These are phyloP conservation scores for Phalacrocorax brasilianus DNA, from an alignment of 2,113 vertebrate species.

Conservation along the genomic window DNA sequence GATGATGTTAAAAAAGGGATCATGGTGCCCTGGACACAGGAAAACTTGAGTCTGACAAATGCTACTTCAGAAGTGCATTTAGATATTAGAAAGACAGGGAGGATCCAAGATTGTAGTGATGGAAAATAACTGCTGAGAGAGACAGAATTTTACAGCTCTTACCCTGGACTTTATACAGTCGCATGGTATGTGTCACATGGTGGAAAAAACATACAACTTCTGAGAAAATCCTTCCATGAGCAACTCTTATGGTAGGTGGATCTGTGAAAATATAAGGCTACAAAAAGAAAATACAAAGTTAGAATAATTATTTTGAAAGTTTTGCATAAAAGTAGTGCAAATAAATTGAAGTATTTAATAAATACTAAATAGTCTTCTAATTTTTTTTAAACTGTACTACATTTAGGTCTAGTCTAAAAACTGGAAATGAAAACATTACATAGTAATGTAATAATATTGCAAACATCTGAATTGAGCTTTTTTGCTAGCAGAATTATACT, in stretches of 20 bases:
- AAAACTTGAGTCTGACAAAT: not conserved
- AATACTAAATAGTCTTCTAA: not conserved
- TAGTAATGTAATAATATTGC: not conserved
- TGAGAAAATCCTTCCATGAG: constrained; percentile 84
- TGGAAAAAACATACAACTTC: constrained; percentile 85
- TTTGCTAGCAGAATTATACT: not conserved
- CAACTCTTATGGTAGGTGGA: constrained; percentile 80
- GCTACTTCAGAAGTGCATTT: not conserved
- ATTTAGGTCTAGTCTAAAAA: not conserved
- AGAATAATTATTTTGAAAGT: not conserved
- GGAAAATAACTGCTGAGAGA: not conserved
- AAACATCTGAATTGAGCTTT: not conserved
- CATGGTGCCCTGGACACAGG: too few species aligned
- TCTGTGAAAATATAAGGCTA: constrained; percentile 80
- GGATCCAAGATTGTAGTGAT: not conserved
- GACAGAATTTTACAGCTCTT: constrained; percentile 27
- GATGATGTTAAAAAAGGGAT: not conserved
- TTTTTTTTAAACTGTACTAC: not conserved
- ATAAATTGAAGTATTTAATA: not conserved
- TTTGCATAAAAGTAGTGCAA: not conserved
- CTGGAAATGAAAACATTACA: not conserved
- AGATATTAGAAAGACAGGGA: not conserved
- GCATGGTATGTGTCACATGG: constrained; percentile 83
- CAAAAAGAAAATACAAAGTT: not conserved
- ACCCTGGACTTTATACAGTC: constrained; percentile 86